Conservation (phyloP, 23 tunicate genomes). For the Botrylloides violaceus region DNA sequence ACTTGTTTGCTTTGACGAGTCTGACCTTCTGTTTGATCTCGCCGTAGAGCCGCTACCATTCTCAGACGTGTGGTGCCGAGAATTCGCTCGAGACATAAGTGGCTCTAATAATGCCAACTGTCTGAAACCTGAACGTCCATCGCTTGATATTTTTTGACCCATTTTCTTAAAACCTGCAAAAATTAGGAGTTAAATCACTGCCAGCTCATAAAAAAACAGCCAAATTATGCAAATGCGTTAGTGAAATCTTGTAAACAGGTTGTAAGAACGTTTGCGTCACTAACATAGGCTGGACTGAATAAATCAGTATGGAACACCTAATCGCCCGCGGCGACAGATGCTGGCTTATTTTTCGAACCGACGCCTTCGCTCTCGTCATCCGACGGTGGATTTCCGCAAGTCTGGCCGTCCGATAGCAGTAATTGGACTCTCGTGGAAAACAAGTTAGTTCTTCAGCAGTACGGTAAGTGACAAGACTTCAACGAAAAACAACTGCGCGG, state of each 20-base stretch:
- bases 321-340: not conserved
- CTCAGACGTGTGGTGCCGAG: constrained; percentile 19
- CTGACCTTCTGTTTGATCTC: constrained; percentile 29
- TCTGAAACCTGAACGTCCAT: constrained; percentile 36
- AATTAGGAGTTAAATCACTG: too few relatives aligned
- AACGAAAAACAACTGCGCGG: too few relatives aligned
- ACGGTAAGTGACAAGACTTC: too few relatives aligned
- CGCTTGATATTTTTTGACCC: constrained; percentile 57
- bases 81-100: constrained; percentile 44
- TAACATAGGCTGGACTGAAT: too few relatives aligned
- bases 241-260: too few relatives aligned
- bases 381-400: constrained; percentile 1
- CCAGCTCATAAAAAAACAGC: too few relatives aligned
- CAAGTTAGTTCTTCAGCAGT: too few relatives aligned
- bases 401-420: not conserved
- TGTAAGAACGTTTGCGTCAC: too few relatives aligned
- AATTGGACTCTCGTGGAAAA: too few relatives aligned
- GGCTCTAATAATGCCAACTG: constrained; percentile 79
- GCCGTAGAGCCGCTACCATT: constrained; percentile 31
- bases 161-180: constrained; percentile 13
- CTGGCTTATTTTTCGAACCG: not conserved
- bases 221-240: too few relatives aligned
- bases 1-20: constrained; percentile 31
- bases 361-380: not conserved
- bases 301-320: too few relatives aligned